Conservation (phyloP, 2,113 vertebrate genomes). For the Podarcis muralis region DNA sequence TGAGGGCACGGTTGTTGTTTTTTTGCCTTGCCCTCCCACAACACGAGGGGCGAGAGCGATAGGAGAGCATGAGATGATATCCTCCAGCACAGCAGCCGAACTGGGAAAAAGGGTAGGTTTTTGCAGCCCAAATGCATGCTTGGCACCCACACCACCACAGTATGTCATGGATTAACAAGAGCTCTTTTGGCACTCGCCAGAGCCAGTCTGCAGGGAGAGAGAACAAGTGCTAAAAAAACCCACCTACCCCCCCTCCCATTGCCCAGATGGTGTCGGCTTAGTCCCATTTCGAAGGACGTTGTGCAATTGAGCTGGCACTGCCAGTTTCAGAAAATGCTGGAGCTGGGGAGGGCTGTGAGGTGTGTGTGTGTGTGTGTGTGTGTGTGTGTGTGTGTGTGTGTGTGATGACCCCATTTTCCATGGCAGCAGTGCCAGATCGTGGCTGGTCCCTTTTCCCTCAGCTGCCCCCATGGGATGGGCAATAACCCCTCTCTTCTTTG, state of each 20-base stretch:
- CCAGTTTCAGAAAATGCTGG: not conserved
- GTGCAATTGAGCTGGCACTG: fast-evolving
- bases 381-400: no score
- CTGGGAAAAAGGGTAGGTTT: constrained; percentile 2
- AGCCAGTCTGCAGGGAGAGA: constrained; percentile 51
- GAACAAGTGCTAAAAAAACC: constrained; percentile 54
- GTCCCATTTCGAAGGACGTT: constrained; percentile 21
- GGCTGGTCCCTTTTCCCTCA: not conserved
- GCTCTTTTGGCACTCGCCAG: constrained; percentile 46
- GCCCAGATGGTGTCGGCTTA: constrained; percentile 52
- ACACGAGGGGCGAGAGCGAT: not conserved
- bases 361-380: not conserved
- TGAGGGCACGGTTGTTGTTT: not conserved
- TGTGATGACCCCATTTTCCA: constrained; percentile 2
- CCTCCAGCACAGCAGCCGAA: not conserved
- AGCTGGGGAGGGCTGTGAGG: not conserved
- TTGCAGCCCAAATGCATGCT: not conserved
- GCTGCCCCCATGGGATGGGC: constrained; percentile 3
- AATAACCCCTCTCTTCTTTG: constrained; percentile 8
- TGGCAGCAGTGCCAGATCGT: not conserved
- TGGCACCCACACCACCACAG: not conserved
- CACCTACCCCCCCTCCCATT: not conserved
- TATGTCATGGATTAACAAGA: constrained; percentile 34
- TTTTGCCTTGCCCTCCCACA: not conserved
- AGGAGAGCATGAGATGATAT: not conserved